Base-by-base conservation (phyloP, 2,113 vertebrate genomes). In the Sceloporus tristichus region DNA sequence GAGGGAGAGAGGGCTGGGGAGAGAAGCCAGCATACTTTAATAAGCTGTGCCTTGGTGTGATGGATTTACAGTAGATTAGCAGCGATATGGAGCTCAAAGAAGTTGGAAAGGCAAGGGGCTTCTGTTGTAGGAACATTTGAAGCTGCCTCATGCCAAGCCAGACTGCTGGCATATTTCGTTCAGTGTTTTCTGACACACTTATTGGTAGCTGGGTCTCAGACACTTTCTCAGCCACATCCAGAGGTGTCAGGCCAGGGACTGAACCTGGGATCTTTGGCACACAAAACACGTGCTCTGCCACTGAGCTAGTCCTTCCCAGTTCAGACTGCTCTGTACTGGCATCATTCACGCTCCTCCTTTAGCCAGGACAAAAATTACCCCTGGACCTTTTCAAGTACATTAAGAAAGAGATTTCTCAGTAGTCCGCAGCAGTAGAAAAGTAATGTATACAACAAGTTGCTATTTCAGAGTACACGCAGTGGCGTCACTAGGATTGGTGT, bases 11-110 rank as follows among this genome's bases (percentile, higher is more conserved):
- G 9, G 75, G 42, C 21, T 21, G 42, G 23, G 48, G 70, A 77
- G 79, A 80, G 86, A 75, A 11, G n/a, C 53, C 9, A 6, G 18
- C 71, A 82, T 77, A 13, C 18, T 0, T 13, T 56, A 88, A 80
- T 82, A 25, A 76, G 85, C 59, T 0, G 0, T 25, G 75, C 86
- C 38, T 21, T 62, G 0, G 0, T 34, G 70, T 0, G 48, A 14
- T n/a, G 79, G 70, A 23, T 92, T 86, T 42, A 27, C n/a, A 54
- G 16, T 7, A 8, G 53, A 62, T 82, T 0, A 40, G 38, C 10
- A 3, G 11, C 13, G 10, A 13, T 27, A 74, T 19, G 2, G 34
- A 0, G 75, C 87, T 53, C 0, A 11, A 25, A 78, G 84, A 71
- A 66, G 70, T 40, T 11, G 56, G n/a, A 19, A 82, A 42, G 21